phyloP scores from a whole-genome alignment of 2,113 vertebrate genomes.

The Oncorhynchus clarkii region DNA sequence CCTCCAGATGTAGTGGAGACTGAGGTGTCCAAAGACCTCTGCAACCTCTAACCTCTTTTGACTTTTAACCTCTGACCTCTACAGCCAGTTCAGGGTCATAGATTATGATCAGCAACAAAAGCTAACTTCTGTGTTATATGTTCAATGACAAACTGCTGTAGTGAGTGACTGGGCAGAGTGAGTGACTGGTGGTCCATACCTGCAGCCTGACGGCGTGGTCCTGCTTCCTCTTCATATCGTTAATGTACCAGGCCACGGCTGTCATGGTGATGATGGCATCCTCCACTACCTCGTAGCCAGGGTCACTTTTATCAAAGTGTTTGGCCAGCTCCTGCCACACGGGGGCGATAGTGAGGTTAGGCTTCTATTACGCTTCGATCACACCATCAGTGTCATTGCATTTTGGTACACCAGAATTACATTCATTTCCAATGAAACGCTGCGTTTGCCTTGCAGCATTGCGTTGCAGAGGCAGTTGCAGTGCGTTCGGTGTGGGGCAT shows the following conservation, averaged over 20 bases:
- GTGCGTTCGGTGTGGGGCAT: too few relatives aligned
- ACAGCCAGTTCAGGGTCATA: too few relatives aligned
- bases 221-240: slow-evolving; percentile 92
- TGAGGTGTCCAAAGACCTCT: too few relatives aligned
- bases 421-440: too few relatives aligned
- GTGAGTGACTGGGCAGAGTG: too few relatives aligned
- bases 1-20: not conserved
- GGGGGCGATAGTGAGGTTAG: slow-evolving; percentile 28
- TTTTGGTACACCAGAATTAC: too few relatives aligned
- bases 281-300: slow-evolving; percentile 81
- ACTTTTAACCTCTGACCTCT: too few relatives aligned
- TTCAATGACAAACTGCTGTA: not conserved
- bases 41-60: too few relatives aligned
- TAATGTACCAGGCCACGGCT: slow-evolving; percentile 91
- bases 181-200: slow-evolving; percentile 76
- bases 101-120: slow-evolving; percentile 32
- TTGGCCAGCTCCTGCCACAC: slow-evolving; percentile 82
- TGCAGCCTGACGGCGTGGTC: slow-evolving; percentile 85
- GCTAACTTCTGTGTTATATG: not conserved
- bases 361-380: too few relatives aligned
- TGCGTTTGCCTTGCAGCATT: too few relatives aligned
- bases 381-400: too few relatives aligned
- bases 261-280: slow-evolving; percentile 92
- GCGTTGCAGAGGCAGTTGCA: too few relatives aligned
- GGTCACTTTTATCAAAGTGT: slow-evolving; percentile 80